A percentile compares a stretch with the other conserved stretches of the same genome.
These are phyloP conservation scores for Geopemphigus sp. DNA, from an alignment of 1,140 invertebrate species.

Conservation along the genomic window DNA sequence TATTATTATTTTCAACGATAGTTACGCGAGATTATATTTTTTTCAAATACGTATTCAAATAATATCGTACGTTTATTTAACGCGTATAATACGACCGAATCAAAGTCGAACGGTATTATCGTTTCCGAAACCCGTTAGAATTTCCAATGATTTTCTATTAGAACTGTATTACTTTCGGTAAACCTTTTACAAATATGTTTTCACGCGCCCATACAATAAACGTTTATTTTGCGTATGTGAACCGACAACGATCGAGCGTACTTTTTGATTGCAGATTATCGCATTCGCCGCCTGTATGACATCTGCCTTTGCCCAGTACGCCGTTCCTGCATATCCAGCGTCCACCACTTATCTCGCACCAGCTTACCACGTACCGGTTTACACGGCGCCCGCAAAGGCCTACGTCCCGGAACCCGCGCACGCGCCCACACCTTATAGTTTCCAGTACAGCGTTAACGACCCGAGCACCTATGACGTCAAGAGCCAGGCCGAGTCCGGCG, in stretches of 20 bases:
- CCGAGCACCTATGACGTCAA: slow-evolving; percentile 54
- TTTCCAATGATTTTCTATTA: too few relatives aligned
- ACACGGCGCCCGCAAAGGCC: not conserved
- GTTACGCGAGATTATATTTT: too few relatives aligned
- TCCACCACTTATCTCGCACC: not conserved
- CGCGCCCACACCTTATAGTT: slow-evolving; percentile 52
- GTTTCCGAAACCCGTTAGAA: too few relatives aligned
- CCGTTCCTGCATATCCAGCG: not conserved
- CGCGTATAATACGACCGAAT: too few relatives aligned
- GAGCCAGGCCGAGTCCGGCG: slow-evolving; percentile 54
- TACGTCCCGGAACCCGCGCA: not conserved
- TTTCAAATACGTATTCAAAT: too few relatives aligned
- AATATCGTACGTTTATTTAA: too few relatives aligned
- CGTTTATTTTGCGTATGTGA: too few relatives aligned
- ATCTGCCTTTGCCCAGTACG: slow-evolving; percentile 55
- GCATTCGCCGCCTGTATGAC: slow-evolving; percentile 56
- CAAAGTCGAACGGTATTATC: too few relatives aligned
- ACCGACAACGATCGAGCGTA: not conserved
- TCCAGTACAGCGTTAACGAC: slow-evolving; percentile 53
- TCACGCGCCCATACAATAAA: not conserved
- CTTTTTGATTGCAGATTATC: slow-evolving; percentile 56
- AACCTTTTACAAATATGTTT: not conserved
- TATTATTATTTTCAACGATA: too few relatives aligned
- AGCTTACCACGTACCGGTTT: not conserved
- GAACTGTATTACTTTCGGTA: too few relatives aligned